Evolutionary conservation across 2,888 invertebrate species (phyloP).

Genomic region (Leptinotarsa haldemani): DNA sequence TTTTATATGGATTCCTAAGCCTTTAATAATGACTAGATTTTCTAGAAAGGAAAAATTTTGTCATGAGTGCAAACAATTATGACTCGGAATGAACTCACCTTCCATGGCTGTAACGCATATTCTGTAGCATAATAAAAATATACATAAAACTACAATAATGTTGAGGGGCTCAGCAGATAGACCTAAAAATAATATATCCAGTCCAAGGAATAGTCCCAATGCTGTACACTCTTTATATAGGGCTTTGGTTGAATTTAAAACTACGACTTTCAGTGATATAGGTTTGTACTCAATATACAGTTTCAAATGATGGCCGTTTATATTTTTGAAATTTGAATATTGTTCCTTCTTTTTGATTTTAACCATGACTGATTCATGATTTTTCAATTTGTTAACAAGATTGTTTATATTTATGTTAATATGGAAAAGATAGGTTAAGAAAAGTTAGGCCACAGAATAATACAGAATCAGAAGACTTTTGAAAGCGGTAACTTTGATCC

Average conservation of each 20-base stretch:
- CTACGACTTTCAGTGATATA: conserved; percentile 24
- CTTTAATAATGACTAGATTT: conserved; percentile 39
- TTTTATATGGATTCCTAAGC: conserved; percentile 41
- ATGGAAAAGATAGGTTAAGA: not conserved
- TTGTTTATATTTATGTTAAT: not conserved
- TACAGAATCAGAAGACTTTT: no score
- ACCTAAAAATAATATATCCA: conserved; percentile 23
- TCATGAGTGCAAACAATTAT: not conserved
- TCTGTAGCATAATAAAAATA: conserved; percentile 26
- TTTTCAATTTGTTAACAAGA: conserved; percentile 21
- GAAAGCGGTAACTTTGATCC: no score
- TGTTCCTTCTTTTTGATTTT: conserved; percentile 35
- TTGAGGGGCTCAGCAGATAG: conserved; percentile 21
- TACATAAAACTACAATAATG: conserved; percentile 29
- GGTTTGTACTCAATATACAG: conserved; percentile 32
- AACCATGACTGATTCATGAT: conserved; percentile 40
- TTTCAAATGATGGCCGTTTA: conserved; percentile 33
- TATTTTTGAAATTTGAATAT: conserved; percentile 29
- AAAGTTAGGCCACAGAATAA: no score
- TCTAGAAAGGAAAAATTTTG: conserved; percentile 25
- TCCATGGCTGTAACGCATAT: conserved; percentile 28
- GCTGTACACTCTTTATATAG: conserved; percentile 30
- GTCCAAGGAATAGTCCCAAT: conserved; percentile 25
- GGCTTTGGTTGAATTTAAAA: conserved; percentile 23
- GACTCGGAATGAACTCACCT: conserved; percentile 24